Evolutionary conservation across 2,797 vertebrate genomes (phyloP).

Genomic region (Falco peregrinus): DNA sequence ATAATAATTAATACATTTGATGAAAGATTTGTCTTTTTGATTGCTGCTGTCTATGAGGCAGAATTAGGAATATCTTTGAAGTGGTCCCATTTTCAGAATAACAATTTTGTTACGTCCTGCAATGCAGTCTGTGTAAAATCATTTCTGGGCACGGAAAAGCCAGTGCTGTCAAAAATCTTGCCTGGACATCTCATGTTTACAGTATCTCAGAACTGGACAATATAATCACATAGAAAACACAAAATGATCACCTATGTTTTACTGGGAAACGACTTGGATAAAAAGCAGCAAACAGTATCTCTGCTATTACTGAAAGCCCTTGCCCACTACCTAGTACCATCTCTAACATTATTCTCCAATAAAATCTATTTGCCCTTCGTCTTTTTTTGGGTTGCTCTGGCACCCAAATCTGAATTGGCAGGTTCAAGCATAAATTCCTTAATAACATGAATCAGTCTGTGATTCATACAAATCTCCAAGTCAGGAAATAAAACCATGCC

Average conservation of each 20-base stretch:
- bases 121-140: not conserved
- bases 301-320: not conserved
- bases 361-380: not conserved
- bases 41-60: not conserved
- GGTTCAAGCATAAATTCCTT: not conserved
- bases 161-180: not conserved
- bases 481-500: not conserved
- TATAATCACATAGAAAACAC: not conserved
- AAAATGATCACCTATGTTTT: not conserved
- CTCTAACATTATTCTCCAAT: accelerated
- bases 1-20: not conserved
- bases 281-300: not conserved
- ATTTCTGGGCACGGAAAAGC: not conserved
- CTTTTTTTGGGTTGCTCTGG: not conserved
- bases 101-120: not conserved
- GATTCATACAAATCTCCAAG: not conserved
- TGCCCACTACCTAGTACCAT: too few relatives aligned
- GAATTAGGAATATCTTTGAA: not conserved
- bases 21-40: not conserved
- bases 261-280: not conserved
- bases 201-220: not conserved
- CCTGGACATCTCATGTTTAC: not conserved
- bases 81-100: not conserved
- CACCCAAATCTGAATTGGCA: not conserved
- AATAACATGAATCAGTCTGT: not conserved